Base-by-base conservation (phyloP, 2,797 vertebrate species). In the Acipenser ruthenus region DNA sequence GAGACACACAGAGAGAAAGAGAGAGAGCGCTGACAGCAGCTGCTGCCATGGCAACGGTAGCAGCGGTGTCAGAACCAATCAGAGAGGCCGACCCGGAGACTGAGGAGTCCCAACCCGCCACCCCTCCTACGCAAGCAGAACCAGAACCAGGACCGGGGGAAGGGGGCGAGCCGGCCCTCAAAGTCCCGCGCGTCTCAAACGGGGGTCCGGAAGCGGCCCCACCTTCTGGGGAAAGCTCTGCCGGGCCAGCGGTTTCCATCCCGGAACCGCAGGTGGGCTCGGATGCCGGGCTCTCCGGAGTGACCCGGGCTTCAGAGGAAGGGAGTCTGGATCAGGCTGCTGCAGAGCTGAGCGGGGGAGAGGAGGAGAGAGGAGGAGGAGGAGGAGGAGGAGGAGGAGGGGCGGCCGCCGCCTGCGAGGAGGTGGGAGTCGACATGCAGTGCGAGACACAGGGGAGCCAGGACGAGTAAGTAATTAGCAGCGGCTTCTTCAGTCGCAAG, bases 111-210 rank as follows among this genome's bases (percentile, higher is more conserved):
- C 62, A 69, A 1, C 2, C 18, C 49, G 10, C 9, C 8, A 3
- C 37, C 37, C 84, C 79, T 83, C 82, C 80, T 10, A 78, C 77
- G n/a, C 49, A 73, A 0, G 65, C 77, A 2, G 67, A 48, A n/a
- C 50, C 65, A 4, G 71, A 64, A 9, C 71, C 7, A 0, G 79
- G 72, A n/a, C 84, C 78, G 71, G 79, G 86, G 18, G 63, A 71
- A 2, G 79, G 86, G 15, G 72, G 23, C 4, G 86, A 88, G 56
- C 83, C 86, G 6, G 81, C 84, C 66, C 82, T 78, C 55, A 73
- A 67, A 58, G 68, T 8, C 6, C 64, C 63, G 10, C 49, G 49
- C 61, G 47, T 18, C 47, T 48, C 65, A 6, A 72, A 66, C 23
- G 18, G 65, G 62, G 50, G 67, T 65, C 3, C 47, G 50, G 64